Evolutionary conservation across 2,797 vertebrate species (phyloP).

Genomic region (Otus scops): DNA sequence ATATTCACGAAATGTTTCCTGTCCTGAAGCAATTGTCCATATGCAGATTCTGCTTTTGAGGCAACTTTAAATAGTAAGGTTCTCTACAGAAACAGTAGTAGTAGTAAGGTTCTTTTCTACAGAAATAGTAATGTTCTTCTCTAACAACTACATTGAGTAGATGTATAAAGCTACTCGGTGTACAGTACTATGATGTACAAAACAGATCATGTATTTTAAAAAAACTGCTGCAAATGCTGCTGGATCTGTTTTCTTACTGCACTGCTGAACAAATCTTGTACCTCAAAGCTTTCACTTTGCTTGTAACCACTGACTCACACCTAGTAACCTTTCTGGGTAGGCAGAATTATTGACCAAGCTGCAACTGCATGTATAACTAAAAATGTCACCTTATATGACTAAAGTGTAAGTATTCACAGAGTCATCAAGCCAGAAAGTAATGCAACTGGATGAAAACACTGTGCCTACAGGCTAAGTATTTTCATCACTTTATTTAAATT

Average conservation of each 20-base stretch:
- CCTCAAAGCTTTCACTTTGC: neutral
- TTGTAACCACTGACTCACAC: neutral
- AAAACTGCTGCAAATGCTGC: neutral
- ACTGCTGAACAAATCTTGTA: neutral
- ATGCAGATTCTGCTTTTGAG: neutral
- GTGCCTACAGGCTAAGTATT: neutral
- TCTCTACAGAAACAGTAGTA: too few relatives aligned
- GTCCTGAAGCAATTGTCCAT: neutral
- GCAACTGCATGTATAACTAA: neutral
- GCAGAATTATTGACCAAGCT: neutral
- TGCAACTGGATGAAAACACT: neutral
- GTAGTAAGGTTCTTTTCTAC: too few relatives aligned
- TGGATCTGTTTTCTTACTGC: neutral
- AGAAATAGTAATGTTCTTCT: neutral
- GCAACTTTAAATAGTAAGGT: neutral
- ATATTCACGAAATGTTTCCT: neutral
- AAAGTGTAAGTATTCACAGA: neutral
- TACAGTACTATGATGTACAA: neutral
- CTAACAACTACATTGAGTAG: neutral
- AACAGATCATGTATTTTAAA: accelerated
- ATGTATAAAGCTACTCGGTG: neutral
- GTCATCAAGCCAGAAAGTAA: neutral
- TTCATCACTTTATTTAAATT: neutral
- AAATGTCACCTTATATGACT: neutral
- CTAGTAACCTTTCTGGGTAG: neutral